Base-by-base conservation (phyloP, 2,113 vertebrate species). In the Pithys albifrons region DNA sequence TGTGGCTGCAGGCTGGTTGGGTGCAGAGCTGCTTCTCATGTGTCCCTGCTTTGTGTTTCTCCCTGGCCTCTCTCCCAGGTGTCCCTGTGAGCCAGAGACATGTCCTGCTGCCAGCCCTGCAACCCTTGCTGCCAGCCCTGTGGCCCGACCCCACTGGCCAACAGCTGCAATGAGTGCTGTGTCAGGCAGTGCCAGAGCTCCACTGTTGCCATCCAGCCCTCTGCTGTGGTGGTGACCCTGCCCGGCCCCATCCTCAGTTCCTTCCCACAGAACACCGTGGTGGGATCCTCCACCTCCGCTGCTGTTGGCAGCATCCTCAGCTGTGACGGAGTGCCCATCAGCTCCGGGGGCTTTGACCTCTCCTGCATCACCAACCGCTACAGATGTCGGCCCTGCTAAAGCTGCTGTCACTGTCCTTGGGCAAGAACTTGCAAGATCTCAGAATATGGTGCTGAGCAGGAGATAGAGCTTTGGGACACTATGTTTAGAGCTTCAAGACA, bases 381-480 rank as follows among this genome's bases (percentile, higher is more conserved):
- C 66, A 88, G 85, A 9, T 88, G 66, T 2, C 58, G 66, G 48
- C 66, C 85, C 29, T 88, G 75, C 49, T 88, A 88, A 79, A 8
- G 1, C 35, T 35, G 3, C 35, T 27, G 25, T 4, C 41, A 49
- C 3, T 4, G 0, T 71, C 24, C 3, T 33, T 2, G 2, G 6
- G 12, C 27, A 66, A 45, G 33, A 74, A 45, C 18, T 1, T 51
- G 14, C 31, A 43, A 0, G 1, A 33, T 4, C 25, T 81, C 12
- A 37, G 27, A 10, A 45, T 5, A 1, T 59, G 14, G 5, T 19
- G 18, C 20, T 74, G 14, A 18, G 2, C 59, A 51, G 39, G 35
- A 67, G 37, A 74, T 12, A 66, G 51, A 80, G 13, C 24, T 88
- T 51, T 35, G 31, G 51, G 67, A 37, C 75, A 19, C 43, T 51